Percentiles rank a stretch among this genome's conserved stretches.
Evolutionary conservation across 2,888 invertebrate genomes (phyloP).

Genomic region (Loripinus fragilis): DNA sequence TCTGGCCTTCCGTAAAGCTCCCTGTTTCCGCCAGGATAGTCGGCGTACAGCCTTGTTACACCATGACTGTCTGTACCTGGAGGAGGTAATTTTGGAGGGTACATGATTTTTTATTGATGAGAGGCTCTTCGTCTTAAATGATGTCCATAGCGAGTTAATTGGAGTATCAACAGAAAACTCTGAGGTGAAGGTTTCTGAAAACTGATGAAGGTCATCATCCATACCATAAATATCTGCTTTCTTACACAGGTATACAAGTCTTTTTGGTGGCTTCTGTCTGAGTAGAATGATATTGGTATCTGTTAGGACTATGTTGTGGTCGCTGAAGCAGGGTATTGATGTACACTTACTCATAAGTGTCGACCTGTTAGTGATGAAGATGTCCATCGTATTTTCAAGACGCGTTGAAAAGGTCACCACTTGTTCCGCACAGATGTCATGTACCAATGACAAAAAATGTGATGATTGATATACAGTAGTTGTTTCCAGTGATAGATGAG

Average conservation of each 20-base stretch:
- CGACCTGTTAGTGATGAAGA: constrained; percentile 31
- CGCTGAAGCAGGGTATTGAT: too few species aligned
- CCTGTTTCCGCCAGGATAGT: neutral
- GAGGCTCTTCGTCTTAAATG: neutral
- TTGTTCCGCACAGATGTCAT: constrained; percentile 30
- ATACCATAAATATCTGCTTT: constrained; percentile 18
- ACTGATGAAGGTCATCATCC: constrained; percentile 16
- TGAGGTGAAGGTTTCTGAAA: constrained; percentile 15
- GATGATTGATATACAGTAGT: constrained; percentile 23
- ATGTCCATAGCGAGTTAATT: constrained; percentile 12
- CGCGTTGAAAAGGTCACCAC: constrained; percentile 21
- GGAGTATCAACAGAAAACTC: constrained; percentile 26
- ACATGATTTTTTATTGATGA: too few species aligned
- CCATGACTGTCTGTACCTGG: constrained; percentile 9
- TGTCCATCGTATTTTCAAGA: constrained; percentile 23
- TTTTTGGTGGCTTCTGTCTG: too few species aligned
- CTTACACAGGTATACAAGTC: too few species aligned
- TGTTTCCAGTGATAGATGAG: constrained; percentile 12
- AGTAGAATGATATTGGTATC: too few species aligned
- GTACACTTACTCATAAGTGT: constrained; percentile 17
- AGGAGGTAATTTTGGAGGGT: constrained; percentile 23
- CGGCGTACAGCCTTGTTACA: neutral
- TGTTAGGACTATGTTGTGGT: too few species aligned
- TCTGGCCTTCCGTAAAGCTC: neutral
- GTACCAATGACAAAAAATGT: constrained; percentile 23